A percentile compares a stretch with the other conserved stretches of the same genome.
Conservation (phyloP, 2,113 vertebrate species). For the Todiramphus saurophagus region DNA sequence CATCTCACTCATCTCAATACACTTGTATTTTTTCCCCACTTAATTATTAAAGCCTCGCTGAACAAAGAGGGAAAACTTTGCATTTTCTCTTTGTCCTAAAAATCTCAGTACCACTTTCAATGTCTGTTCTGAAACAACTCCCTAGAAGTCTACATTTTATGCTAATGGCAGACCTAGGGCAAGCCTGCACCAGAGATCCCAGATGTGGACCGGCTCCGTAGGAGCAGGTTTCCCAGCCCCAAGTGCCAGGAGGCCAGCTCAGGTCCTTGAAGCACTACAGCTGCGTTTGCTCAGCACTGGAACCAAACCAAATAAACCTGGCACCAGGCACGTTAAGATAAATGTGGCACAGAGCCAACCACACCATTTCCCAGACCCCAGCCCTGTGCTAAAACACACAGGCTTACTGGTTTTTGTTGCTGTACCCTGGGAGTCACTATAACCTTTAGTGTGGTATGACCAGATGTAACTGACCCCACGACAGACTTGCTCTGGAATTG, state of each 20-base stretch:
- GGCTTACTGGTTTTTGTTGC: neutral
- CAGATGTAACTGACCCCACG: neutral
- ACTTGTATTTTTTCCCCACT: neutral
- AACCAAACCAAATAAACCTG: neutral
- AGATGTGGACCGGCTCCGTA: neutral
- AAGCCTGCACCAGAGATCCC: neutral
- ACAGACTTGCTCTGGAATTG: neutral
- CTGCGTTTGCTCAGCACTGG: neutral
- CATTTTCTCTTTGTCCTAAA: neutral
- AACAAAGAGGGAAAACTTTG: neutral
- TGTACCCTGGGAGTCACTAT: neutral
- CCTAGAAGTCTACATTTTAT: neutral
- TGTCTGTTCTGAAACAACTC: neutral
- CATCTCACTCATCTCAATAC: fast-evolving
- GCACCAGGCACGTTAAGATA: fast-evolving
- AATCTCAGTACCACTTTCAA: neutral
- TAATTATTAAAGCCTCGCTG: neutral
- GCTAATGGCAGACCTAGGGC: neutral
- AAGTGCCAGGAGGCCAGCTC: neutral
- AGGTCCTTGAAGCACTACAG: neutral
- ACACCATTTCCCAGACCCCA: neutral
- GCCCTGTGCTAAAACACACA: neutral
- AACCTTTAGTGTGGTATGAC: neutral
- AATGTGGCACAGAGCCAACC: neutral
- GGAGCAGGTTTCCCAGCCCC: neutral